phyloP scores from a whole-genome alignment of 2,113 vertebrate genomes.

The Plecturocebus donacophilus region DNA sequence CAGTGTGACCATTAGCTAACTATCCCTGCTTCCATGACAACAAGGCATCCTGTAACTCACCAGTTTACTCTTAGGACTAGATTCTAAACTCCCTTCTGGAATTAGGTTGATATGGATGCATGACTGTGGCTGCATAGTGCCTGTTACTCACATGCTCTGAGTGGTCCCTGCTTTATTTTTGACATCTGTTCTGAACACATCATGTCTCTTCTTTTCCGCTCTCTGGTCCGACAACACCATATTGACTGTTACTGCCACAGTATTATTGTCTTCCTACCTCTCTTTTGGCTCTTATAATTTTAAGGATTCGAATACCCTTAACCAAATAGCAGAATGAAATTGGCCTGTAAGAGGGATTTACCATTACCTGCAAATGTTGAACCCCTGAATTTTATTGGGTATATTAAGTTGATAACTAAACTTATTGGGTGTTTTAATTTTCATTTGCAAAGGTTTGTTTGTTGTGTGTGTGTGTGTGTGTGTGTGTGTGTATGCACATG shows the following conservation, averaged over 20 bases:
- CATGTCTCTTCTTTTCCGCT: background rate
- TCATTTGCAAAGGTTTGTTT: background rate
- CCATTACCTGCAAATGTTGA: background rate
- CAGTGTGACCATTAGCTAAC: constrained; percentile 28
- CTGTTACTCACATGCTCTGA: background rate
- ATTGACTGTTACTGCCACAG: background rate
- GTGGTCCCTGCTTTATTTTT: background rate
- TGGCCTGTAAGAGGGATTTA: constrained; percentile 17
- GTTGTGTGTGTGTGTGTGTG: no score
- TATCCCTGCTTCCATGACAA: constrained; percentile 45
- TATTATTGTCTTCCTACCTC: background rate
- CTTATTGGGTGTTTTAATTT: constrained; percentile 37
- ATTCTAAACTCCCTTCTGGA: background rate
- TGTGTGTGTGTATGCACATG: no score
- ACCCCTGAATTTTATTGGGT: constrained; percentile 11
- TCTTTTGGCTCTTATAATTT: background rate
- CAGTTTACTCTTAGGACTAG: background rate
- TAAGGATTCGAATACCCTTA: background rate
- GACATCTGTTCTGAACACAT: background rate
- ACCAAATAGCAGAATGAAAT: background rate
- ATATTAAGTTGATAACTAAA: background rate
- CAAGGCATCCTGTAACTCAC: constrained; percentile 21
- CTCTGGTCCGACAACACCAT: background rate
- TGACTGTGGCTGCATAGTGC: background rate
- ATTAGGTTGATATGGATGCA: background rate